Conservation (phyloP, 2,888 invertebrate species). For the Tuberolachnus salignus region DNA sequence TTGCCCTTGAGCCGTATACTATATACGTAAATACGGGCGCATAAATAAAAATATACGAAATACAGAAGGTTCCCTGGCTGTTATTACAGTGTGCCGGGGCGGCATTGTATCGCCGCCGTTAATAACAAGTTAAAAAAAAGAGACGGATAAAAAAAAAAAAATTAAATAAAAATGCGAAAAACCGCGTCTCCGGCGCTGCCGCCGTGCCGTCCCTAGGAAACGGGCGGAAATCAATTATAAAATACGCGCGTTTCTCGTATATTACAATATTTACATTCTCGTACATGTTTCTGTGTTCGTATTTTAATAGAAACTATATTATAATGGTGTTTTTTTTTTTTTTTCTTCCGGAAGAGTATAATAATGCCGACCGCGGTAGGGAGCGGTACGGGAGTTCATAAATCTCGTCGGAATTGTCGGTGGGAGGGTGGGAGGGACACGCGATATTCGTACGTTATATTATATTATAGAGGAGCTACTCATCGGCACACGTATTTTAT, state of each 20-base stretch:
- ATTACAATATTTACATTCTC: background rate
- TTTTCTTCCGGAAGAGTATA: background rate
- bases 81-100: background rate
- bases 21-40: background rate
- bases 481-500: background rate
- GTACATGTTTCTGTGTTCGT: too few species aligned
- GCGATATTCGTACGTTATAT: too few species aligned
- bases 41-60: slow-evolving; percentile 38
- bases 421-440: background rate
- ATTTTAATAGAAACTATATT: too few species aligned
- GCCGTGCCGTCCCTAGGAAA: background rate
- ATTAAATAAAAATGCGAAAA: too few species aligned
- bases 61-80: background rate
- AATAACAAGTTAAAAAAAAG: too few species aligned
- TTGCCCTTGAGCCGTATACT: slow-evolving; percentile 45
- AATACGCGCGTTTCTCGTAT: too few species aligned
- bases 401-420: slow-evolving; percentile 21
- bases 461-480: too few species aligned
- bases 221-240: too few species aligned
- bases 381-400: slow-evolving; percentile 29
- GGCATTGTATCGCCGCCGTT: background rate
- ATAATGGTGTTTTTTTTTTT: too few species aligned
- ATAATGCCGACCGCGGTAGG: background rate
- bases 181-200: background rate
- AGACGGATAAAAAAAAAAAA: too few species aligned